phyloP scores from a whole-genome alignment of 1,140 invertebrate genomes.

The Drosophila mayri region DNA sequence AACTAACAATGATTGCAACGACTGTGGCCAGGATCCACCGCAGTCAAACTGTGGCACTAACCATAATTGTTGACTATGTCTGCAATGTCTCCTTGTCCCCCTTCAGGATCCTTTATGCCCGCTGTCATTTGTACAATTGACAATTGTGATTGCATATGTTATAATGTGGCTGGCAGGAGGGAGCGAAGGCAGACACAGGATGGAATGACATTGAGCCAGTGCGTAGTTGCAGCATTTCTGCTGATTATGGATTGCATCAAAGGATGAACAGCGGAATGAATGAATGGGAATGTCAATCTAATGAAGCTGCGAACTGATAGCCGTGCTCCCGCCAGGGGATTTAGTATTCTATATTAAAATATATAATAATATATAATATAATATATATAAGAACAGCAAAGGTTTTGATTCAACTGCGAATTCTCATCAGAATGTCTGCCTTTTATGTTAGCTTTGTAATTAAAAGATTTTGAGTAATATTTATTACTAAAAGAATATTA shows the following conservation, averaged over 20 bases:
- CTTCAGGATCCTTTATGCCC: slow-evolving; percentile 23
- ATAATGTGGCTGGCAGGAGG: slow-evolving; percentile 45
- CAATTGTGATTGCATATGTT: slow-evolving; percentile 80
- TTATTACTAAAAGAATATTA: neutral
- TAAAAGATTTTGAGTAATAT: neutral
- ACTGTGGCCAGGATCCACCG: slow-evolving; percentile 34
- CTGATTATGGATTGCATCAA: slow-evolving; percentile 66
- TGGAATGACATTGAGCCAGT: slow-evolving; percentile 59
- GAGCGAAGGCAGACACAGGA: neutral
- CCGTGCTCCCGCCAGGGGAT: neutral
- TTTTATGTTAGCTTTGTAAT: neutral
- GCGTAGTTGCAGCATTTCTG: slow-evolving; percentile 42
- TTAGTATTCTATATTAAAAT: neutral
- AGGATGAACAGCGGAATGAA: slow-evolving; percentile 24
- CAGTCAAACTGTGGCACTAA: slow-evolving; percentile 81
- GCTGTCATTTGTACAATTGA: slow-evolving; percentile 78
- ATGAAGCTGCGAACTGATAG: slow-evolving; percentile 20
- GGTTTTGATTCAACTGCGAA: neutral
- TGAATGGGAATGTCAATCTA: slow-evolving; percentile 46
- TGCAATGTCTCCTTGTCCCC: slow-evolving; percentile 31
- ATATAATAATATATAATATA: no score
- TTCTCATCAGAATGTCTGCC: neutral
- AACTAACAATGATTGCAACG: slow-evolving; percentile 62
- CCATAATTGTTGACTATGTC: slow-evolving; percentile 75
- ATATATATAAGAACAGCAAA: no score